Percentiles rank a stretch among this genome's conserved stretches.
Evolutionary conservation across 1,140 invertebrate genomes (phyloP).

Genomic region (Paraescarpia echinospica): DNA sequence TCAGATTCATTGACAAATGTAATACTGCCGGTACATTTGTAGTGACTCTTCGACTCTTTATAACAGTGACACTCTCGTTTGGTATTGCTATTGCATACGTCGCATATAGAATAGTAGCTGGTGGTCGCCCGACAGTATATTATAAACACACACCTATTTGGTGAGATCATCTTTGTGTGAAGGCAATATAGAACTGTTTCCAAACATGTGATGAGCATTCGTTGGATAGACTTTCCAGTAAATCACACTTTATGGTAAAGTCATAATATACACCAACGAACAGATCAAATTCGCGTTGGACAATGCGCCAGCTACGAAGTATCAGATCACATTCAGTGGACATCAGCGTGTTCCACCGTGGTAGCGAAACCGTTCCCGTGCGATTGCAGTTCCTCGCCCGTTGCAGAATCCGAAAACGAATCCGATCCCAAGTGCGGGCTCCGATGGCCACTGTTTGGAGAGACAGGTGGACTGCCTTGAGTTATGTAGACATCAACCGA

Average conservation of each 20-base stretch:
- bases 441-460: not conserved
- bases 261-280: not conserved
- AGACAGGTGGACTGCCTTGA: not conserved
- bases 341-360: not conserved
- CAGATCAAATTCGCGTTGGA: no score
- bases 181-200: not conserved
- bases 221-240: not conserved
- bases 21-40: no score
- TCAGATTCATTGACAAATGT: no score
- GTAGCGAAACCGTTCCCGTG: not conserved
- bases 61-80: not conserved
- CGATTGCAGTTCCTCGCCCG: not conserved
- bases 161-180: not conserved
- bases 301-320: no score
- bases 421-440: not conserved
- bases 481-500: not conserved
- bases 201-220: not conserved
- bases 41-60: no score
- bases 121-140: not conserved
- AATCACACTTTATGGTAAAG: not conserved
- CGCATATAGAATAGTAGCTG: not conserved
- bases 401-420: not conserved
- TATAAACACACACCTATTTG: not conserved
- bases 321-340: not conserved
- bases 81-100: not conserved